phyloP scores from a whole-genome alignment of 2,797 vertebrate genomes.

The Pelodytes ibericus region DNA sequence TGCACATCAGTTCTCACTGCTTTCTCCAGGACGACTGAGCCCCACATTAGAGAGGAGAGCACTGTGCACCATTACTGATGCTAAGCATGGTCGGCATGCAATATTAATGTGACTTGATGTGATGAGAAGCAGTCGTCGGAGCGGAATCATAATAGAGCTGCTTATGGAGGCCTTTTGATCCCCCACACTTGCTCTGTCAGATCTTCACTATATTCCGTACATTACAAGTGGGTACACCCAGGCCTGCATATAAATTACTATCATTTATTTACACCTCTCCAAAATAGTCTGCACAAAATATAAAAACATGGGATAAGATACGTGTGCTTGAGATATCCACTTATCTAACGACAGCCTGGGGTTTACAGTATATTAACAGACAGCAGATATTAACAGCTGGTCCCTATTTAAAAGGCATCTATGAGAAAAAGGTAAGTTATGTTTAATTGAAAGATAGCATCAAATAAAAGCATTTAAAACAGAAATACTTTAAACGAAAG shows the following conservation, averaged over 20 bases:
- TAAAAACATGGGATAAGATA: background rate
- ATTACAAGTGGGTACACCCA: background rate
- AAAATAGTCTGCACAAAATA: background rate
- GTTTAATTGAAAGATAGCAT: too few relatives aligned
- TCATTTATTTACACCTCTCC: background rate
- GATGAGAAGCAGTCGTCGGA: conserved; percentile 27
- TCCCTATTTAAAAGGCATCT: too few relatives aligned
- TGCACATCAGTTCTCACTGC: conserved; percentile 10
- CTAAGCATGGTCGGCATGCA: conserved; percentile 17
- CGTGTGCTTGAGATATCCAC: too few relatives aligned
- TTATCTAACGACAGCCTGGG: too few relatives aligned
- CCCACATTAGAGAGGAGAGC: conserved; percentile 32
- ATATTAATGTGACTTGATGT: conserved; percentile 47
- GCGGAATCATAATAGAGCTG: conserved; percentile 15
- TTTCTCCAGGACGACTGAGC: conserved; percentile 3
- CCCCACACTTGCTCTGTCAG: background rate
- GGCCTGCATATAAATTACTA: background rate
- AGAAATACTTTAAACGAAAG: too few relatives aligned
- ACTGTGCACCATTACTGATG: conserved; percentile 19
- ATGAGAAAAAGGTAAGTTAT: too few relatives aligned
- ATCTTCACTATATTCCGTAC: background rate
- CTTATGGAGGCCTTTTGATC: conserved; percentile 10
- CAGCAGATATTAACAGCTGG: too few relatives aligned
- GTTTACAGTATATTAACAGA: too few relatives aligned
- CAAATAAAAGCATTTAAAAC: too few relatives aligned